A percentile compares a stretch with the other conserved stretches of the same genome.
Conservation (phyloP, 2,797 vertebrate genomes). For the Gallinago solitaria region DNA sequence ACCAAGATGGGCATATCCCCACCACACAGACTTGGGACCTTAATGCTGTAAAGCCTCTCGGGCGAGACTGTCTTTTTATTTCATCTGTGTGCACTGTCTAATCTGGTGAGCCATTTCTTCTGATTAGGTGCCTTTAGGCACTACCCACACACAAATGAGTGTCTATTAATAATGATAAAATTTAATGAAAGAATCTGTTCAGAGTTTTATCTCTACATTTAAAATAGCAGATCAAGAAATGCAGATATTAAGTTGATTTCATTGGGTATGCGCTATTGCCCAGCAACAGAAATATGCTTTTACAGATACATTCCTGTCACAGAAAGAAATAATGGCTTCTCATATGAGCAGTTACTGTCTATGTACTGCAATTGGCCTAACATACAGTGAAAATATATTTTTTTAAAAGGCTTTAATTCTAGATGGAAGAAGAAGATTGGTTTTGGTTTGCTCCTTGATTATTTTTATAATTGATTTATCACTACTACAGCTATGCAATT, state of each 20-base stretch:
- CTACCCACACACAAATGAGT: constrained; percentile 24
- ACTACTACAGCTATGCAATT: neutral
- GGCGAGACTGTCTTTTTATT: neutral
- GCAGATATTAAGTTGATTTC: neutral
- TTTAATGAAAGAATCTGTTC: constrained; percentile 31
- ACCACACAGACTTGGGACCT: neutral
- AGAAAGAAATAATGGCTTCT: neutral
- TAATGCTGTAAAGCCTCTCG: neutral
- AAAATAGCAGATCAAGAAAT: neutral
- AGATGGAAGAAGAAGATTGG: neutral
- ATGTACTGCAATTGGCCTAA: neutral
- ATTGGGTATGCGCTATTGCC: neutral
- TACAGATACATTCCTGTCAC: neutral
- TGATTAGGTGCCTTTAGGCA: constrained; percentile 13
- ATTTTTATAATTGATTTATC: constrained; percentile 33
- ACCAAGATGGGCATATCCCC: rapidly evolving
- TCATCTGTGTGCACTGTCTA: neutral
- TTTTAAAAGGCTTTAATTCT: neutral
- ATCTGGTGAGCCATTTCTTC: constrained; percentile 11
- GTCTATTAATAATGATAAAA: constrained; percentile 51
- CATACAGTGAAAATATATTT: neutral
- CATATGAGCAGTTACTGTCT: neutral
- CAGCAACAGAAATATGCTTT: neutral
- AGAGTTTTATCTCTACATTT: neutral
- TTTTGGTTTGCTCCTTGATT: neutral